Conservation (phyloP, 2,797 vertebrate genomes). For the Margarornis squamiger region DNA sequence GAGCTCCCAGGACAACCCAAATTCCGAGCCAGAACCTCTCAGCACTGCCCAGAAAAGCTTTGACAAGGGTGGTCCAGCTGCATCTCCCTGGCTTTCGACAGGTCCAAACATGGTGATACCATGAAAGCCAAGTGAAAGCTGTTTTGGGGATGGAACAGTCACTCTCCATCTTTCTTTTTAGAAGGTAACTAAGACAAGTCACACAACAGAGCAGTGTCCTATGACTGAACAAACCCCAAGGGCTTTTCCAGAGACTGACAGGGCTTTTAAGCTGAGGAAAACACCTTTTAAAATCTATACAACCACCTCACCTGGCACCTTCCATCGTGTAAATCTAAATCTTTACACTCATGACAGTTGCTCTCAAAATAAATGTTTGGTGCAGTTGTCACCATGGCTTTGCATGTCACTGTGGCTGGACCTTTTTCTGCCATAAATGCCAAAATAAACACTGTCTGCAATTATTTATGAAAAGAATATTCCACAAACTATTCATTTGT, state of each 20-base stretch:
- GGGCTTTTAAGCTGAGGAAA: neutral
- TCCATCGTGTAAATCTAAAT: neutral
- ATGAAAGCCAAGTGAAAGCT: neutral
- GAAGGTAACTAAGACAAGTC: neutral
- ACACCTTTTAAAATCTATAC: neutral
- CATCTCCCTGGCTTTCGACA: neutral
- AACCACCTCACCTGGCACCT: neutral
- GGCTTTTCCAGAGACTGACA: neutral
- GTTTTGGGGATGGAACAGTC: neutral
- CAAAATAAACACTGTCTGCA: too few species aligned
- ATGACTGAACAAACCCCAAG: neutral
- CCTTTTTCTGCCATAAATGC: too few species aligned
- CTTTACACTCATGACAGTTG: too few species aligned
- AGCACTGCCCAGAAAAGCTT: neutral
- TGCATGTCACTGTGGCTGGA: too few species aligned
- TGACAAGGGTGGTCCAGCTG: too few species aligned
- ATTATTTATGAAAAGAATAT: too few species aligned
- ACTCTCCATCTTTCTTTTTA: neutral
- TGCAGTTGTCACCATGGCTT: too few species aligned
- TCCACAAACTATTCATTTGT: too few species aligned
- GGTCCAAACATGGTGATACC: neutral
- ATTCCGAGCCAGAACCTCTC: neutral
- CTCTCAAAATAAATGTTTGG: too few species aligned
- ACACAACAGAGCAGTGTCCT: neutral
- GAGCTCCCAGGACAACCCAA: accelerated